Base-by-base conservation (phyloP, 2,113 vertebrate genomes). In the Anas platyrhynchos region DNA sequence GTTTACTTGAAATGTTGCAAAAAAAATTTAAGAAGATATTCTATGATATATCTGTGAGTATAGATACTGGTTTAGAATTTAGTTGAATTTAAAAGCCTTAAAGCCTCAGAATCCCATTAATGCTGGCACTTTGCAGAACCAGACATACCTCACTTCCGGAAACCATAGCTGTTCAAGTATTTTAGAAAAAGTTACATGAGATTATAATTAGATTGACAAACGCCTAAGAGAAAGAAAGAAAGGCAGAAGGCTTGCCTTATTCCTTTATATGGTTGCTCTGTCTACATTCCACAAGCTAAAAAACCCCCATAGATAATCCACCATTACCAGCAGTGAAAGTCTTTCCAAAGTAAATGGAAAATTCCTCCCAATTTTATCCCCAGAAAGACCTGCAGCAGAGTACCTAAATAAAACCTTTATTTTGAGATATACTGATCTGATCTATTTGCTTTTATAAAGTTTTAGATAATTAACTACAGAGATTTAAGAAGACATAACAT, bases 221-320 rank as follows among this genome's bases (percentile, higher is more conserved):
- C 22, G 13, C 18, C 18, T 29, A 29, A 36, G 43, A 62, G 43
- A 80, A 66, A 34, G 59, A 62, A 77, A 78, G 23, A 29, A 7
- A 25, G 18, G 6, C 20, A 73, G 77, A 86, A 63, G 14, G 6
- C 26, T 61, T 63, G 20, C 41, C 59, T 88, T 7, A 27, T 48
- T 77, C 50, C 14, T 74, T 86, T 38, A 81, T 13, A 29, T 2
- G 2, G 22, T 26, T 88, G 36, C 16, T 77, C n/a, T 54, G 16
- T 25, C 23, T 48, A 52, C 23, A 44, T 36, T 86, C 34, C 16
- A 44, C 11, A 26, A 55, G 48, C 18, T 36, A 31, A 76, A 88
- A 16, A 68, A 12, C 5, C 0, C 1, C 0, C 1, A 69, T 2
- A 80, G 6, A 56, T 44, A 68, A 79, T 11, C 13, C 9, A 41